phyloP scores from a whole-genome alignment of 2,113 vertebrate genomes.

The Thunnus thynnus region DNA sequence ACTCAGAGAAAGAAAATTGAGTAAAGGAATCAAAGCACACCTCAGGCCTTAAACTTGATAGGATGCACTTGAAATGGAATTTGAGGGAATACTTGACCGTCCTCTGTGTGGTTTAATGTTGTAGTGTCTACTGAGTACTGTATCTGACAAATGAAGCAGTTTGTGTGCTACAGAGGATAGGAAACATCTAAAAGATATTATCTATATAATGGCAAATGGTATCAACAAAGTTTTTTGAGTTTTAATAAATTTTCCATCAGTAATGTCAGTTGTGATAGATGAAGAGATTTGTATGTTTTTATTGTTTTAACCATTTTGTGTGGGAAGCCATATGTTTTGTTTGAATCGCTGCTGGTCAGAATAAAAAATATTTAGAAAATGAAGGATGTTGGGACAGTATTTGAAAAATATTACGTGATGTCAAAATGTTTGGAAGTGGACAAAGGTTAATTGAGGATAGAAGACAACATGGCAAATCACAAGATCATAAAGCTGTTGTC shows the following conservation, averaged over 20 bases:
- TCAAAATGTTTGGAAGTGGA: conserved; percentile 23
- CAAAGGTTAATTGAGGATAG: conserved; percentile 28
- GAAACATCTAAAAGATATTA: conserved; percentile 54
- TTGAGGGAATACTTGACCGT: conserved; percentile 61
- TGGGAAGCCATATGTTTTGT: conserved; percentile 74
- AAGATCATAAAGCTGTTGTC: background rate
- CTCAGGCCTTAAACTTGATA: conserved; percentile 82
- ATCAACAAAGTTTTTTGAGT: conserved; percentile 52
- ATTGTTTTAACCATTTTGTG: conserved; percentile 65
- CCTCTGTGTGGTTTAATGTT: conserved; percentile 65
- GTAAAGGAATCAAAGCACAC: conserved; percentile 78
- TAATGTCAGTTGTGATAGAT: conserved; percentile 69
- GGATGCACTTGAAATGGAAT: conserved; percentile 76
- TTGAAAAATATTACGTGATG: conserved; percentile 41
- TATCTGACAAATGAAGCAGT: conserved; percentile 42
- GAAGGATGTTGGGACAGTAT: conserved; percentile 37
- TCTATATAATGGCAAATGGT: conserved; percentile 66
- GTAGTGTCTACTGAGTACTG: conserved; percentile 55
- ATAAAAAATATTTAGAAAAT: conserved; percentile 53
- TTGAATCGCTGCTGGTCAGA: conserved; percentile 79
- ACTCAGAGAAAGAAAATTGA: conserved; percentile 53
- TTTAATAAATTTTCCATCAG: conserved; percentile 52
- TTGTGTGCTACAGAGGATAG: conserved; percentile 55
- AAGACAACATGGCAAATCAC: conserved; percentile 13
- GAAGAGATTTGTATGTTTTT: conserved; percentile 71